phyloP scores from a whole-genome alignment of 2,888 invertebrate genomes.

The Cephus pulcher region DNA sequence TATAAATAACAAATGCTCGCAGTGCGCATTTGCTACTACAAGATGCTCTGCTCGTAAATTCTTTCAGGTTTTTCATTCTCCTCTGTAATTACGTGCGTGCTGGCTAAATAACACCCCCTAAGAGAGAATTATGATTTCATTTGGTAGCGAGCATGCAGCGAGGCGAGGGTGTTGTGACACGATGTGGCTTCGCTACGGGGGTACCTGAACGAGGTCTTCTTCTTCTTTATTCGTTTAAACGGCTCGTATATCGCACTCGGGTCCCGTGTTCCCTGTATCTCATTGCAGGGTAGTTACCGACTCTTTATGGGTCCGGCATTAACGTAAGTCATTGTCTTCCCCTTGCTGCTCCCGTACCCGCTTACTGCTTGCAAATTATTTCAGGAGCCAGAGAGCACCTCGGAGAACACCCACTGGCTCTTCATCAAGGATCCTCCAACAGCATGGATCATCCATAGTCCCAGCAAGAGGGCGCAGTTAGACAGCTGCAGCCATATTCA shows the following conservation, averaged over 20 bases:
- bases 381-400: not conserved
- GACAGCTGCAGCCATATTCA: not conserved
- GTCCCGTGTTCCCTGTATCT: not conserved
- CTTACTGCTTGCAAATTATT: not conserved
- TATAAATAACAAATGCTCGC: conserved; percentile 24
- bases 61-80: conserved; percentile 34
- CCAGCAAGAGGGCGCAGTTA: not conserved
- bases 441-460: not conserved
- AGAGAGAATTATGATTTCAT: conserved; percentile 42
- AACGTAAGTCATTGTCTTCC: conserved; percentile 8
- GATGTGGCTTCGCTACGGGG: conserved; percentile 11
- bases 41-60: conserved; percentile 31
- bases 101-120: conserved; percentile 38
- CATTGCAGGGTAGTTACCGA: conserved; percentile 9
- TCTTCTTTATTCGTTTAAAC: conserved; percentile 11
- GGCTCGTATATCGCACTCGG: conserved; percentile 17
- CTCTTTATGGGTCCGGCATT: conserved; percentile 13
- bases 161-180: conserved; percentile 24
- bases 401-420: not conserved
- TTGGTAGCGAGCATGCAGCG: conserved; percentile 23
- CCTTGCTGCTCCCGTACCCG: not conserved
- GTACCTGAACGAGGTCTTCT: conserved; percentile 6
- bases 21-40: conserved; percentile 14
- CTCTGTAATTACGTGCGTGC: conserved; percentile 37
- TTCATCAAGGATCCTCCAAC: not conserved